A percentile compares a stretch with the other conserved stretches of the same genome.
These are phyloP conservation scores for Crenuchus spilurus DNA, from an alignment of 2,797 vertebrate genomes.

Conservation along the genomic window DNA sequence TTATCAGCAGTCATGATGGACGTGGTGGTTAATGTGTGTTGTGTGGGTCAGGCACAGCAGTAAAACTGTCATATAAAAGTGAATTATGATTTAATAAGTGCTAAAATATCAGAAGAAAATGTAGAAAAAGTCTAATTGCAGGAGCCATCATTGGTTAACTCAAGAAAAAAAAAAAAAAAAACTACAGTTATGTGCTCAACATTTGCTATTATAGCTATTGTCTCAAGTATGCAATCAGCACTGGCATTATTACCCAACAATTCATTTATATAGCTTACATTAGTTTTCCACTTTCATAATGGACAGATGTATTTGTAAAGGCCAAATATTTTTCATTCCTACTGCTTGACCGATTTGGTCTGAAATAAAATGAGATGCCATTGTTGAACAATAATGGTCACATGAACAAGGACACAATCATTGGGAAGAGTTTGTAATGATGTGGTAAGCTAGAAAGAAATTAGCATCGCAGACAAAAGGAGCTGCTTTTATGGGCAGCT, in stretches of 20 bases:
- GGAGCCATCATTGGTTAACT: not conserved
- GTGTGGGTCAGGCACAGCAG: no score
- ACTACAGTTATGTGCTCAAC: not conserved
- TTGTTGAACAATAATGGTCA: not conserved
- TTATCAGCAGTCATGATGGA: no score
- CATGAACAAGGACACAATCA: not conserved
- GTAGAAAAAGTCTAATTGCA: not conserved
- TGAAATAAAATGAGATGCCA: not conserved
- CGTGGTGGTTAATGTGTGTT: no score
- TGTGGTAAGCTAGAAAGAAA: not conserved
- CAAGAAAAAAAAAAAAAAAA: not conserved
- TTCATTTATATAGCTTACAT: not conserved
- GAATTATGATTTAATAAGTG: no score
- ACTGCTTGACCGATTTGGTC: not conserved
- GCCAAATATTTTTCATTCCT: not conserved
- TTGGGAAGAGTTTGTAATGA: not conserved
- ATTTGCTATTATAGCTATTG: not conserved
- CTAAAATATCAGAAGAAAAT: not conserved
- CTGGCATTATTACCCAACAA: not conserved
- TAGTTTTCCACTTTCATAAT: not conserved
- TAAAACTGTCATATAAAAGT: no score
- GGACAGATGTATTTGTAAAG: not conserved
- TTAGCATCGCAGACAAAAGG: not conserved
- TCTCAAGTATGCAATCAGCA: not conserved
- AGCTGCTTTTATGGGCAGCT: constrained; percentile 1